Conservation (phyloP, 64 coral and sea anemone species). For the Pocillopora verrucosa region DNA sequence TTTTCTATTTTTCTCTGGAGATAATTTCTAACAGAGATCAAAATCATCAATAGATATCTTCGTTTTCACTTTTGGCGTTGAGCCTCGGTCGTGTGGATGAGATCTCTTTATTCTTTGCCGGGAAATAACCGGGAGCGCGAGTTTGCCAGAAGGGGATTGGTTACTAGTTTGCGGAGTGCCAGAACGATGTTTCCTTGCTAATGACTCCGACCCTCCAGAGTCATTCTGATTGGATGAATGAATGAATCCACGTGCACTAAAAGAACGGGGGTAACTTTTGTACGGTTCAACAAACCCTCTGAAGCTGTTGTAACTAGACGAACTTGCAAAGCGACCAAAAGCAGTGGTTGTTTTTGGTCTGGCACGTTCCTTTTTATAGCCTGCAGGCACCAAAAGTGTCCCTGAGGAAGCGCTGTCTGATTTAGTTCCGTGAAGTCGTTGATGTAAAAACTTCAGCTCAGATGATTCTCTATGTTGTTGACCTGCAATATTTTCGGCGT, state of each 20-base stretch:
- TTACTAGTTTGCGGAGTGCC: background rate
- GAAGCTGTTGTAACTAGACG: background rate
- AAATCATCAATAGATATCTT: slow-evolving; percentile 32
- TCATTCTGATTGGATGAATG: background rate
- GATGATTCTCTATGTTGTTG: background rate
- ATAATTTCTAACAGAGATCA: background rate
- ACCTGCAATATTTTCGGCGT: background rate
- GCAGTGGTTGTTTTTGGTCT: slow-evolving; percentile 11
- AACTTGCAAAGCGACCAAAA: background rate
- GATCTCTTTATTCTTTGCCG: slow-evolving; percentile 6
- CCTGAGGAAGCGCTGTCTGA: background rate
- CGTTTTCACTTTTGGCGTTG: background rate
- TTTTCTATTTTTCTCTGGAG: too few species aligned
- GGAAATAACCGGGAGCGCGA: background rate
- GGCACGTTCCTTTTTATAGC: background rate
- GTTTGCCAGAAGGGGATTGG: background rate
- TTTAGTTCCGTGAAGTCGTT: slow-evolving; percentile 21
- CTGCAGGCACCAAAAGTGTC: background rate
- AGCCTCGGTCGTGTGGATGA: background rate
- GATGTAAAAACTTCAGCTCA: slow-evolving; percentile 2
- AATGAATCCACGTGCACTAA: background rate
- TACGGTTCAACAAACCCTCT: background rate
- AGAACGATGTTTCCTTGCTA: background rate
- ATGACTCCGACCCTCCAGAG: background rate
- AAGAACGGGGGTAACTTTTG: background rate